Evolutionary conservation across 2,797 vertebrate species (phyloP).

Genomic region (Astyanax mexicanus): DNA sequence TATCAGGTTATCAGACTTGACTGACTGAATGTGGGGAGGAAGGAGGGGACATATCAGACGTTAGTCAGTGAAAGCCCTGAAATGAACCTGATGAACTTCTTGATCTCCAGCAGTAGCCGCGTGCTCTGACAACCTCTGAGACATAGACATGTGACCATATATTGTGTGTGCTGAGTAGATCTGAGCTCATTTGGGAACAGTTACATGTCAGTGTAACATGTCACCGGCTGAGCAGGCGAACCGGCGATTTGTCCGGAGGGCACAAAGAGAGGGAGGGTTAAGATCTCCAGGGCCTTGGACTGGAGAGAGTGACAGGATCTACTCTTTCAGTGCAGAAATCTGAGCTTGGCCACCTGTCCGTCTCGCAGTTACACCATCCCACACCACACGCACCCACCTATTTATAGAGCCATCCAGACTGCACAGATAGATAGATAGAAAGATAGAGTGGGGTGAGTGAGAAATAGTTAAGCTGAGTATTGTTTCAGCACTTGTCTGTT

Average conservation of each 20-base stretch:
- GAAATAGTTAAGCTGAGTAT: conserved; percentile 26
- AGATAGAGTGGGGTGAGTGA: conserved; percentile 16
- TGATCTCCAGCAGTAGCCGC: conserved; percentile 1
- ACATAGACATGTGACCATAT: conserved; percentile 13
- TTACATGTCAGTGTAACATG: conserved; percentile 15
- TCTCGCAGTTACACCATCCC: conserved; percentile 75
- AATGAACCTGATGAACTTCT: conserved; percentile 14
- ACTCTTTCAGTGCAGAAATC: conserved; percentile 87
- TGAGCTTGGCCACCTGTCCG: conserved; percentile 88
- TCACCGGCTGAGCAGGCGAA: conserved; percentile 20
- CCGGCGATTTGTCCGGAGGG: conserved; percentile 20
- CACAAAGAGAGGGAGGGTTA: conserved; percentile 38
- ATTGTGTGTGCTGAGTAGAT: conserved; percentile 16
- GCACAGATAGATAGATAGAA: conserved; percentile 33
- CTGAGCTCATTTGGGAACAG: conserved; percentile 24
- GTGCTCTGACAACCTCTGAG: conserved; percentile 3
- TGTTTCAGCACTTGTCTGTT: conserved; percentile 19
- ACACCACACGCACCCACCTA: conserved; percentile 71
- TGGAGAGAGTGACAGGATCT: conserved; percentile 76
- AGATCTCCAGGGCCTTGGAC: conserved; percentile 67
- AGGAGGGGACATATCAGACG: neutral
- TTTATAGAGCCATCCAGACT: conserved; percentile 79
- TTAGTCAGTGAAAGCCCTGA: neutral
- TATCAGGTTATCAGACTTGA: conserved; percentile 34
- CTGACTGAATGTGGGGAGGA: neutral